A percentile compares a stretch with the other conserved stretches of the same genome.
Conservation (phyloP, 2,888 invertebrate species). For the Axea sp. region DNA sequence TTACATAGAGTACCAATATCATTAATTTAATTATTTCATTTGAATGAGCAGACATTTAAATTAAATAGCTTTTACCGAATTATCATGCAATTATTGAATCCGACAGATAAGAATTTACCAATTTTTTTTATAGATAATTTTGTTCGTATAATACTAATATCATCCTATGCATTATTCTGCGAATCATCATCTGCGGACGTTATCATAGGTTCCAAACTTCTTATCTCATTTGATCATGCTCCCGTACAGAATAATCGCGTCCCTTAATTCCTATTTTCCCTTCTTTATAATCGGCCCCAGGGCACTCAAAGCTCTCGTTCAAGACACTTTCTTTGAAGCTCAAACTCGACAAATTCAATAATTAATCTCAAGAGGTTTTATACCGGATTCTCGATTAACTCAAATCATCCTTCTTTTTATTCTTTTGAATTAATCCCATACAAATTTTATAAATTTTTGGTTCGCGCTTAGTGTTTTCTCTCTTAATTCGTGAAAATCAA, state of each 20-base stretch:
- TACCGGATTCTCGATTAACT: conserved; percentile 43
- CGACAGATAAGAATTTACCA: too few relatives aligned
- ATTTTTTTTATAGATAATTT: too few relatives aligned
- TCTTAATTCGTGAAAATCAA: conserved; percentile 3
- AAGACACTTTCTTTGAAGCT: conserved; percentile 54
- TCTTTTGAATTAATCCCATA: conserved; percentile 18
- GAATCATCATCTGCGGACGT: conserved; percentile 24
- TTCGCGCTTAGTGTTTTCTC: conserved; percentile 26
- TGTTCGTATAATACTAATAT: too few relatives aligned
- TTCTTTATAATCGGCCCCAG: conserved; percentile 40
- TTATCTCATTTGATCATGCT: conserved; percentile 26
- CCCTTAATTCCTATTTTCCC: conserved; percentile 55
- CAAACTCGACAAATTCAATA: conserved; percentile 51
- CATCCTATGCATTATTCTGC: conserved; percentile 6
- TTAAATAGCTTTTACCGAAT: too few relatives aligned
- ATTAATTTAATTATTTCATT: too few relatives aligned
- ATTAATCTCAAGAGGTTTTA: conserved; percentile 46
- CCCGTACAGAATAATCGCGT: conserved; percentile 46
- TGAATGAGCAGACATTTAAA: too few relatives aligned
- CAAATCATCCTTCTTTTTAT: conserved; percentile 44
- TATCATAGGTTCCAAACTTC: conserved; percentile 31
- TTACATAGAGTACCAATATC: too few relatives aligned
- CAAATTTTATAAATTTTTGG: conserved; percentile 36
- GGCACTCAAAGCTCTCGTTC: conserved; percentile 35
- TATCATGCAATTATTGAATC: too few relatives aligned